A percentile compares a stretch with the other conserved stretches of the same genome.
phyloP scores from a whole-genome alignment of 1,140 invertebrate species.

The Plectrocnemia conspersa region DNA sequence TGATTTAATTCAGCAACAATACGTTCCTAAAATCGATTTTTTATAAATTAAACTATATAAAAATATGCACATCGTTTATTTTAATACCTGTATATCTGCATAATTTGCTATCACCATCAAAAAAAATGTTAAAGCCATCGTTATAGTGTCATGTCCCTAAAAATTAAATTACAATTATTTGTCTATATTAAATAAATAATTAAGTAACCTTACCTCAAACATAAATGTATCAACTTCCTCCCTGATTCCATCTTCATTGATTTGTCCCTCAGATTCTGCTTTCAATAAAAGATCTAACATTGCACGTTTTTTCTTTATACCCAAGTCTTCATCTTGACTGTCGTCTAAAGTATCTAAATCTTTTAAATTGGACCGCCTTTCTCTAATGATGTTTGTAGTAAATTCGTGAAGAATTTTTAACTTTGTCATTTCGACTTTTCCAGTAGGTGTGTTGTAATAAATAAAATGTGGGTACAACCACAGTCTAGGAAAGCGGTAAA shows the following conservation, averaged over 20 bases:
- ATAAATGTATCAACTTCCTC: constrained; percentile 75
- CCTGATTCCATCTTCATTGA: constrained; percentile 54
- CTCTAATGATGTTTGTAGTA: constrained; percentile 46
- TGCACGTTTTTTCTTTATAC: constrained; percentile 57
- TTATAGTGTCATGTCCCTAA: constrained; percentile 77
- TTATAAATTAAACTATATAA: background rate
- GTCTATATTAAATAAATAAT: too few relatives aligned
- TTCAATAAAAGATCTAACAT: constrained; percentile 76
- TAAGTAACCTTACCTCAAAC: constrained; percentile 61
- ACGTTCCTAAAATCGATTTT: constrained; percentile 40
- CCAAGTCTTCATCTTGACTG: constrained; percentile 3
- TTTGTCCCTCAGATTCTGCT: constrained; percentile 51
- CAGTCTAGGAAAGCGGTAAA: constrained; percentile 54
- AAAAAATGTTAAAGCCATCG: constrained; percentile 60
- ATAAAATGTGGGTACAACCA: constrained; percentile 56
- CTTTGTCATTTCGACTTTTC: constrained; percentile 47
- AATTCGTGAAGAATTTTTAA: constrained; percentile 60
- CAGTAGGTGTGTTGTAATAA: constrained; percentile 48
- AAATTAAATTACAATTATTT: constrained; percentile 28
- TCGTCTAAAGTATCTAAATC: background rate
- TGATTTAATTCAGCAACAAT: constrained; percentile 61
- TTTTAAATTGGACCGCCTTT: constrained; percentile 22
- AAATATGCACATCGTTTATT: constrained; percentile 36
- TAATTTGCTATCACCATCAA: constrained; percentile 62
- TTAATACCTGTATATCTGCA: constrained; percentile 57